Base-by-base conservation (phyloP, 2,888 invertebrate species). In the Hololepta plana region DNA sequence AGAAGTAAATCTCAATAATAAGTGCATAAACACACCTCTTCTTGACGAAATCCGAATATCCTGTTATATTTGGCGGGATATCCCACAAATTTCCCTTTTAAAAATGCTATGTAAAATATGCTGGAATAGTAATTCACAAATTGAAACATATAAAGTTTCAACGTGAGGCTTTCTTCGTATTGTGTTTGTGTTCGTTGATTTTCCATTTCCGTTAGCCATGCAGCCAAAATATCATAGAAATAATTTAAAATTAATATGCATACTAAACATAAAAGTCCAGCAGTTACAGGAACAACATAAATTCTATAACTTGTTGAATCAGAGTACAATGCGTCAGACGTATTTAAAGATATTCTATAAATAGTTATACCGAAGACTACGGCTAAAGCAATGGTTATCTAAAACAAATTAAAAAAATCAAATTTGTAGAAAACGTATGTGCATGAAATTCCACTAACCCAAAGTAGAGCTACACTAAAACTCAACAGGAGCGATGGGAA, bases 91-190 rank as follows among this genome's bases (percentile, higher is more conserved):
- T 81, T 79, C 15, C 72, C 75, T 45, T 76, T 75, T 29, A 76
- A 52, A 44, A 76, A 76, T 8, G 73, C 75, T 33, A 87, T 80
- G 48, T 87, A 88, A 57, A 87, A 80, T 34, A 87, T 72, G 12
- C 80, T 81, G 2, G 81, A 73, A 51, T 87, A 88, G 51, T 77
- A 85, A 55, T 88, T 88, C 39, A 87, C 74, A 52, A 87, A 87
- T 56, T 87, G 82, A 37, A 87, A 74, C 36, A 82, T 55, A 52
- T 84, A 87, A 45, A 85, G 75, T 56, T 88, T 88, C 37, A 87
- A 56, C 3, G 85, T 80, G 27, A 84, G 61, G 45, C 80, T 80
- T 44, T 84, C 81, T 39, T 87, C 85, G 47, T 79, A 85, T 53
- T 85, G 80, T 3, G 75, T 73, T 55, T 85, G 81, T 1, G 85